A percentile compares a stretch with the other conserved stretches of the same genome.
Conservation (phyloP, 2,797 vertebrate species). For the Lophius americanus region DNA sequence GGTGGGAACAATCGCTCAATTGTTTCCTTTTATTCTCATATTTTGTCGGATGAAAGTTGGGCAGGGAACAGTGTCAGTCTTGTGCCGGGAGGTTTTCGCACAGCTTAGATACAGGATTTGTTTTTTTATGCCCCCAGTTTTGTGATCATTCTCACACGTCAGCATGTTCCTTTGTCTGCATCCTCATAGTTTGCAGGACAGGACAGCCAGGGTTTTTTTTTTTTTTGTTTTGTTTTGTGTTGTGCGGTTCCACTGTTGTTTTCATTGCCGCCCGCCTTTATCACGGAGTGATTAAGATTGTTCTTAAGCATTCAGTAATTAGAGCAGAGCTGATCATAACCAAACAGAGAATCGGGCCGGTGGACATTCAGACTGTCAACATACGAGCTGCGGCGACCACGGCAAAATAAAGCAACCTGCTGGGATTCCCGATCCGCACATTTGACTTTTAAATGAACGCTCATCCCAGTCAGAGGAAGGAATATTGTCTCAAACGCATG, state of each 20-base stretch:
- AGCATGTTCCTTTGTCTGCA: slow-evolving; percentile 69
- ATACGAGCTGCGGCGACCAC: background rate
- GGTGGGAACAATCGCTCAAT: slow-evolving; percentile 54
- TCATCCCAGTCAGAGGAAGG: background rate
- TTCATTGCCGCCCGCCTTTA: slow-evolving; percentile 34
- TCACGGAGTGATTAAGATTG: slow-evolving; percentile 24
- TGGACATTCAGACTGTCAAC: background rate
- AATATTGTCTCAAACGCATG: slow-evolving; percentile 19
- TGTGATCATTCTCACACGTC: slow-evolving; percentile 64
- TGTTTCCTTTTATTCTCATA: slow-evolving; percentile 58
- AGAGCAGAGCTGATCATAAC: background rate
- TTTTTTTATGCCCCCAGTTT: slow-evolving; percentile 54
- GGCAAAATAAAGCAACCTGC: background rate
- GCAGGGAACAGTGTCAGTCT: slow-evolving; percentile 30
- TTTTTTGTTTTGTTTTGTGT: background rate
- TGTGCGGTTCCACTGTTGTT: slow-evolving; percentile 55
- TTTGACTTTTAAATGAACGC: slow-evolving; percentile 8
- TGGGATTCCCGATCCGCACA: background rate
- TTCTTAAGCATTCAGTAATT: slow-evolving; percentile 31
- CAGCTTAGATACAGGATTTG: slow-evolving; percentile 27
- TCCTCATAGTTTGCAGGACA: slow-evolving; percentile 53
- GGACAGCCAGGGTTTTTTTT: slow-evolving; percentile 33
- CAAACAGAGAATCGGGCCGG: background rate
- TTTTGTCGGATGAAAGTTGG: slow-evolving; percentile 36
- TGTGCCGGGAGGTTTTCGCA: slow-evolving; percentile 29